These are phyloP conservation scores for Megalurothrips usitatus DNA, from an alignment of 2,888 invertebrate species.

Conservation along the genomic window DNA sequence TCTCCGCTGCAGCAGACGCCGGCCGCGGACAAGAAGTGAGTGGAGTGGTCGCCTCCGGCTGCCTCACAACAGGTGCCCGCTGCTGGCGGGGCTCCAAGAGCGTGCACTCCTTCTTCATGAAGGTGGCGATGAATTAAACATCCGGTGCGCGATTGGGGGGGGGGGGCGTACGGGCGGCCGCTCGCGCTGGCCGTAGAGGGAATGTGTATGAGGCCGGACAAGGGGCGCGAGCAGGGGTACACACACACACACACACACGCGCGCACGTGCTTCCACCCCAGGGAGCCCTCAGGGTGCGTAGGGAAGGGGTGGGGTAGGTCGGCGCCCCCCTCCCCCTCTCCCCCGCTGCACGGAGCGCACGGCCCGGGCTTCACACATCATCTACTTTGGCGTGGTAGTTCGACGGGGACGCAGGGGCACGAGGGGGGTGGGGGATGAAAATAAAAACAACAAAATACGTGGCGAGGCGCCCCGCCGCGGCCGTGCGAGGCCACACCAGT, in stretches of 20 bases:
- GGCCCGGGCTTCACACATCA: too few species aligned
- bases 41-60: too few species aligned
- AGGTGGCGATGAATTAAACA: conserved; percentile 2
- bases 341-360: too few species aligned
- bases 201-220: neutral
- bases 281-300: neutral
- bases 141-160: neutral
- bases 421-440: too few species aligned
- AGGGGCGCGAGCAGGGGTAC: neutral
- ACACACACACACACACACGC: neutral
- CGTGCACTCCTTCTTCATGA: neutral
- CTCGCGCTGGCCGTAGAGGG: neutral
- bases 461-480: too few species aligned
- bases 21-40: neutral
- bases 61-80: conserved; percentile 1
- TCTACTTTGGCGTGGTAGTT: too few species aligned
- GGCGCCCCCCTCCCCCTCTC: too few species aligned
- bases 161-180: neutral
- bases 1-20: too few species aligned
- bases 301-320: too few species aligned
- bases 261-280: neutral
- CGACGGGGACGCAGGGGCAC: too few species aligned
- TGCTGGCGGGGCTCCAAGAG: neutral
- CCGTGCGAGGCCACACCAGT: too few species aligned
- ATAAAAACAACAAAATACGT: too few species aligned